These are phyloP conservation scores for Lobophora halterata DNA, from an alignment of 2,888 invertebrate species.

Conservation along the genomic window DNA sequence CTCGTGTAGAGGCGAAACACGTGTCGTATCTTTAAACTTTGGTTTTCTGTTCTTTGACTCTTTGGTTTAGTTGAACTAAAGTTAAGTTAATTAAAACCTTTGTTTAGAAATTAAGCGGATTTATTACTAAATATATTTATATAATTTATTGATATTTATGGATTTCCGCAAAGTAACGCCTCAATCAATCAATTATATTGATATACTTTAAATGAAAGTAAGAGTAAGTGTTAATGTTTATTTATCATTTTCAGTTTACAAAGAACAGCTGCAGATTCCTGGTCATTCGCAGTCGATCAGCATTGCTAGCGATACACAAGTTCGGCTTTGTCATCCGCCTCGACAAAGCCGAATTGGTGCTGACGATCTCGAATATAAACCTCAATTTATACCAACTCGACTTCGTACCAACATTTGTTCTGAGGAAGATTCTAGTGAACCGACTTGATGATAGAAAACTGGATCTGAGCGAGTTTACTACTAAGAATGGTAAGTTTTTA, in stretches of 20 bases:
- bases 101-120: too few species aligned
- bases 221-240: too few species aligned
- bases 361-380: slow-evolving; percentile 39
- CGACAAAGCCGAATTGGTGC: slow-evolving; percentile 40
- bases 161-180: too few species aligned
- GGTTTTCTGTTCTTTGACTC: too few species aligned
- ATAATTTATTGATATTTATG: too few species aligned
- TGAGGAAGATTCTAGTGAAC: slow-evolving; percentile 43
- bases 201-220: neutral
- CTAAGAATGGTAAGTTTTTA: slow-evolving; percentile 47
- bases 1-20: too few species aligned
- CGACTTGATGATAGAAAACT: slow-evolving; percentile 38
- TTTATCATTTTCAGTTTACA: slow-evolving; percentile 45
- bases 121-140: too few species aligned
- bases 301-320: slow-evolving; percentile 52
- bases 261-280: slow-evolving; percentile 58
- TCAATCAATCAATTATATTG: too few species aligned
- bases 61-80: too few species aligned
- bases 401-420: slow-evolving; percentile 51
- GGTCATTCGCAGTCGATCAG: slow-evolving; percentile 44
- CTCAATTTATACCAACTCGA: slow-evolving; percentile 42
- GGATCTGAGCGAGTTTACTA: slow-evolving; percentile 53
- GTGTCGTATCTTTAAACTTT: too few species aligned
- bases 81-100: too few species aligned
- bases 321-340: slow-evolving; percentile 46